These are phyloP conservation scores for Neuroterus valhalla DNA, from an alignment of 1,140 invertebrate genomes.

Conservation along the genomic window DNA sequence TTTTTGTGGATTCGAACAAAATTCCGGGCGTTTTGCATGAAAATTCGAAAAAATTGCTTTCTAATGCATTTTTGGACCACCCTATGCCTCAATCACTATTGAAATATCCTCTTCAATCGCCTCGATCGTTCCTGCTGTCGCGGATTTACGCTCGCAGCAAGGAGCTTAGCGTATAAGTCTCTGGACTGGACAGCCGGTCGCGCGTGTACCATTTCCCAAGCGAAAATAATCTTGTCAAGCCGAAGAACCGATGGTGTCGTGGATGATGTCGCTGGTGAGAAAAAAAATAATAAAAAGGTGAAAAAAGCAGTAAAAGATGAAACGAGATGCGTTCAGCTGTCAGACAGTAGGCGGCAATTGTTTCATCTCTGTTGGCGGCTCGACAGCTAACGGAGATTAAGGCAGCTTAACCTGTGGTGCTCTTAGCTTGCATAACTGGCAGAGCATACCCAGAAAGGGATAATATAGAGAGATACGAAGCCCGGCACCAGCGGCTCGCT, in stretches of 20 bases:
- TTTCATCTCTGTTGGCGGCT: slow-evolving; percentile 41
- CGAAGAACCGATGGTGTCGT: neutral
- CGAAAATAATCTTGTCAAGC: too few relatives aligned
- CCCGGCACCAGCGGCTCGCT: slow-evolving; percentile 13
- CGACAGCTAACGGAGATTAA: slow-evolving; percentile 41
- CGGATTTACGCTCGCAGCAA: neutral
- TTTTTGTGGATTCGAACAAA: too few relatives aligned
- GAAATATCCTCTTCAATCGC: neutral
- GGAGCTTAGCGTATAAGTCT: neutral
- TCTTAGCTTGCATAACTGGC: slow-evolving; percentile 41
- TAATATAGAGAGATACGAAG: slow-evolving; percentile 27
- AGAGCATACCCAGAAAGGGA: slow-evolving; percentile 21
- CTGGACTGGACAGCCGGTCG: neutral
- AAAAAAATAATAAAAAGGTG: neutral
- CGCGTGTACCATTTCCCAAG: neutral
- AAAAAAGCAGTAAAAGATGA: neutral
- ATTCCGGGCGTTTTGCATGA: too few relatives aligned
- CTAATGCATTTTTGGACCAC: too few relatives aligned
- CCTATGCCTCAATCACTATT: neutral
- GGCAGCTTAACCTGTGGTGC: slow-evolving; percentile 33
- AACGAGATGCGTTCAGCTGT: slow-evolving; percentile 25
- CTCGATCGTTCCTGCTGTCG: neutral
- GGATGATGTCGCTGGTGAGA: neutral
- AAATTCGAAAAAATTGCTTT: too few relatives aligned
- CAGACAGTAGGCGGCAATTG: slow-evolving; percentile 37